Evolutionary conservation across 2,888 invertebrate species (phyloP), one percentile per base, ranked within the genome.

Genomic region (Mamestra brassicae): DNA sequence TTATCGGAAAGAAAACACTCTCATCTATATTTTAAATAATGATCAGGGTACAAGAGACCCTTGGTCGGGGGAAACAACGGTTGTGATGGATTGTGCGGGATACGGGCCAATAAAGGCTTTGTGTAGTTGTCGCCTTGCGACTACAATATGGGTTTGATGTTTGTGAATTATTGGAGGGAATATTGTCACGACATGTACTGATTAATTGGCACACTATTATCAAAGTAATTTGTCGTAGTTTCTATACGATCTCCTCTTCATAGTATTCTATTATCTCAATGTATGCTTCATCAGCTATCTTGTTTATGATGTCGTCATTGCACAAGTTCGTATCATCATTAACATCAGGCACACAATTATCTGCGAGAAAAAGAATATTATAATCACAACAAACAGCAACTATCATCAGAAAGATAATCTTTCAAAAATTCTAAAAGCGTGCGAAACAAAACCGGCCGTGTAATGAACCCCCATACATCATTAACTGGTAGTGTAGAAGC

Each of bases 1-100:
- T 96, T 96, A 96, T 96, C 95, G 96, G 90, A 95, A 96, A 96
- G 96, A 96, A 96, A 96, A 96, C 96, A 96, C 95, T 94, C 92
- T 94, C 96, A 96, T 96, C 95, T 95, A 96, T 96, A 95, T 96
- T 96, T 96, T 96, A 96, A 96, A 96, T 95, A 96, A 96, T 95
- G 96, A 96, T 96, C 96, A 94, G 89, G 93, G 92, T 86, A 90
- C 89, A 89, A 88, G 86, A 84, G 85, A 85, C 89, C 88, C 83
- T 87, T 80, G 75, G 79, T 65, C 73, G 86, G 88, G 92, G 92
- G 88, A 92, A 92, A 95, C 94, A 94, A 93, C 93, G 88, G 81
- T 92, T 89, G 92, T 96, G 95, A 96, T 95, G 95, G 93, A 96
- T 96, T 93, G 96, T 92, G 88, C 87, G 89, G 90, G 91, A 93